Conservation (phyloP, 2,113 vertebrate genomes). For the Puffinus mauretanicus region DNA sequence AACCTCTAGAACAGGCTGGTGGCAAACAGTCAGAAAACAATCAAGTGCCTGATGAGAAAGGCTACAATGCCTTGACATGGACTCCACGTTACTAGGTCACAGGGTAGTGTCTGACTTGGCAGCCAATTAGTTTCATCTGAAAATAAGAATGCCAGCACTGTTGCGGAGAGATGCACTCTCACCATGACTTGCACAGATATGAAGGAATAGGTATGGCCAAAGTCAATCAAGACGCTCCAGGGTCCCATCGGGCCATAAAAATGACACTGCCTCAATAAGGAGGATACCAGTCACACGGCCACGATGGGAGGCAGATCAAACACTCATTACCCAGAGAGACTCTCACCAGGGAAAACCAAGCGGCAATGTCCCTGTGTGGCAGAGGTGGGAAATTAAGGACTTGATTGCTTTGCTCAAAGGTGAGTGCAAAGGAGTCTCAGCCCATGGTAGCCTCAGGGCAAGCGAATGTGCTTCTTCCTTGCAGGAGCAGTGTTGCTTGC, state of each 20-base stretch:
- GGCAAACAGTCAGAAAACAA: background rate
- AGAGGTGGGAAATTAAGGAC: background rate
- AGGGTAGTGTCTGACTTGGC: background rate
- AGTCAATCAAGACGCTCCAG: background rate
- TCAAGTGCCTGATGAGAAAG: background rate
- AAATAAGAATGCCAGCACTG: background rate
- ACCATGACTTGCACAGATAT: background rate
- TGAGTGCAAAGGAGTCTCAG: background rate
- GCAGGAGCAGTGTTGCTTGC: background rate
- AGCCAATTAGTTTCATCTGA: background rate
- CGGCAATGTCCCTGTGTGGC: background rate
- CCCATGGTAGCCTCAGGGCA: background rate
- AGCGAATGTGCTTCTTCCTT: background rate
- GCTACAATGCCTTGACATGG: background rate
- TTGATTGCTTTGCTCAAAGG: background rate
- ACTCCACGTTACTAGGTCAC: background rate
- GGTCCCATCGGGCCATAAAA: background rate
- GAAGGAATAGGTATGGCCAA: background rate
- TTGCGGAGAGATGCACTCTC: background rate
- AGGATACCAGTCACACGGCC: background rate
- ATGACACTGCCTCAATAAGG: fast-evolving
- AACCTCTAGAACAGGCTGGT: background rate
- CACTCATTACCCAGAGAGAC: background rate
- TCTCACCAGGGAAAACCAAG: background rate
- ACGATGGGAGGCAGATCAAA: background rate